phyloP scores from a whole-genome alignment of 1,140 invertebrate genomes.

The Drosophila quadrilineata region DNA sequence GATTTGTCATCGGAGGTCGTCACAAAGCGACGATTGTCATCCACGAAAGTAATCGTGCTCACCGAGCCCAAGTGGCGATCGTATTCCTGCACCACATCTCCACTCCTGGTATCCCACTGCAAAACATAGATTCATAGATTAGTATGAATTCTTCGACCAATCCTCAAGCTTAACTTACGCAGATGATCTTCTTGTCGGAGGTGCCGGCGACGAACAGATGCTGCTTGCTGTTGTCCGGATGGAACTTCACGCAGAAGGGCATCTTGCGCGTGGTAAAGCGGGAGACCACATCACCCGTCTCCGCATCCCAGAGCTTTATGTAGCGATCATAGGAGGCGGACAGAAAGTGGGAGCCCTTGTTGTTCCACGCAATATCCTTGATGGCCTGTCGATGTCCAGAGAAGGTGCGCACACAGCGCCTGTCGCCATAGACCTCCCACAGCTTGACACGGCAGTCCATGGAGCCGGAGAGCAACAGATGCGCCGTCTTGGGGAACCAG shows the following conservation, averaged over 20 bases:
- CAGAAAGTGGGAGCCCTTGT: slow-evolving; percentile 94
- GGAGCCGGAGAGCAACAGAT: slow-evolving; percentile 96
- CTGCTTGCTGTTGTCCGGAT: slow-evolving; percentile 98
- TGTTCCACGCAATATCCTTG: slow-evolving; percentile 97
- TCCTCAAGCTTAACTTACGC: slow-evolving; percentile 85
- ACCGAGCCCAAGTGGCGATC: slow-evolving; percentile 99
- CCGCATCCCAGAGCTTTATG: slow-evolving; percentile 99
- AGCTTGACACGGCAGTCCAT: slow-evolving; percentile 99
- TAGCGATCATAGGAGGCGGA: slow-evolving; percentile 96
- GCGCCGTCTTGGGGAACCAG: slow-evolving; percentile 97
- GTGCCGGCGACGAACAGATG: slow-evolving; percentile 99
- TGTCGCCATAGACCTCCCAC: slow-evolving; percentile 99
- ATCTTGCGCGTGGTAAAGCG: slow-evolving; percentile 97
- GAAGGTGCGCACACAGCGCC: slow-evolving; percentile 97
- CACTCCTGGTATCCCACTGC: slow-evolving; percentile 97
- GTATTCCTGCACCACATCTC: slow-evolving; percentile 99
- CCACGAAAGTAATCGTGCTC: slow-evolving; percentile 99
- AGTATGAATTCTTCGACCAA: neutral
- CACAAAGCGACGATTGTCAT: slow-evolving; percentile 98
- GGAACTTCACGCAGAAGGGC: slow-evolving; percentile 98
- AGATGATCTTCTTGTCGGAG: slow-evolving; percentile 99
- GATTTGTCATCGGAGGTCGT: slow-evolving; percentile 99
- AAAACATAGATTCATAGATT: slow-evolving; percentile 43
- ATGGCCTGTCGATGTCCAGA: slow-evolving; percentile 98
- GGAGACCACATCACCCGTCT: slow-evolving; percentile 95